These are phyloP conservation scores for Osedax fenrisi DNA, from an alignment of 2,888 invertebrate species.

Conservation along the genomic window DNA sequence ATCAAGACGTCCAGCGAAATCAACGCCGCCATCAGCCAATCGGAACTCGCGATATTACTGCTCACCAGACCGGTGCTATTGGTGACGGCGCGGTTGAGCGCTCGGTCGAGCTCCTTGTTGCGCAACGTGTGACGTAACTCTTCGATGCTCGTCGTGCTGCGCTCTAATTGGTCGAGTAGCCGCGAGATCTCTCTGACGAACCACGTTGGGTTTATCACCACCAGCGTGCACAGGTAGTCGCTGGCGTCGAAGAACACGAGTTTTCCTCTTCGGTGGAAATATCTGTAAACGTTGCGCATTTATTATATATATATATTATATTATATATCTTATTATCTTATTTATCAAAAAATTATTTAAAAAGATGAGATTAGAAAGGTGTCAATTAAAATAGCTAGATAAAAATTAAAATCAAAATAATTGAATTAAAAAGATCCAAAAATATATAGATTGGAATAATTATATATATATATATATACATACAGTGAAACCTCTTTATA, in stretches of 20 bases:
- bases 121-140: slow-evolving; percentile 34
- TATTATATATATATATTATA: no score
- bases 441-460: no score
- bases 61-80: slow-evolving; percentile 1
- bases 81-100: slow-evolving; percentile 33
- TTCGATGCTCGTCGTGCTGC: slow-evolving; percentile 21
- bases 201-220: slow-evolving; percentile 38
- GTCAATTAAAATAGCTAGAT: no score
- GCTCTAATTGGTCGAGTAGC: slow-evolving; percentile 33
- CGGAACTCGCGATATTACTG: slow-evolving; percentile 32
- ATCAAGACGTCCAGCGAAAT: slow-evolving; percentile 36
- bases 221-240: slow-evolving; percentile 34
- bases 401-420: no score
- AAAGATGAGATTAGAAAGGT: no score
- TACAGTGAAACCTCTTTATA: no score
- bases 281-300: no score
- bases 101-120: slow-evolving; percentile 37
- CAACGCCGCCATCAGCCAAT: slow-evolving; percentile 37
- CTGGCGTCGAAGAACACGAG: slow-evolving; percentile 37
- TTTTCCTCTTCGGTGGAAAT: slow-evolving; percentile 37
- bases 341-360: no score
- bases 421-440: no score
- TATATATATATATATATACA: no score
- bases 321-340: no score
- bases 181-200: slow-evolving; percentile 35